Base-by-base conservation (phyloP, 2,797 vertebrate species). In the Anguilla pacifica region DNA sequence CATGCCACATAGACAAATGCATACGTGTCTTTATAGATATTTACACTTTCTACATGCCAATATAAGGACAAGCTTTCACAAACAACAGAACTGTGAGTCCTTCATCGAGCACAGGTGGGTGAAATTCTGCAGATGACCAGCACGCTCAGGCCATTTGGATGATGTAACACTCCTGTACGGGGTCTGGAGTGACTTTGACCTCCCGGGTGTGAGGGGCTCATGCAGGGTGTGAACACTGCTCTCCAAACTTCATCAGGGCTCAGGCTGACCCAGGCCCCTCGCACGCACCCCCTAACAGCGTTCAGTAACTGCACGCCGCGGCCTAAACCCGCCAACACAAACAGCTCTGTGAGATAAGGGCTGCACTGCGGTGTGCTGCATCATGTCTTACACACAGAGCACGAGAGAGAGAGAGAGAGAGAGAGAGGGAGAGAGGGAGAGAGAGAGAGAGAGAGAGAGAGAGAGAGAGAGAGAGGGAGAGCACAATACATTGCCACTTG, bases 171-270 rank as follows among this genome's bases (percentile, higher is more conserved):
- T 46, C 53, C 61, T 84, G 81, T 28, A 84, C 84, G 39, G 7
- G 22, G 43, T 84, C 77, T 91, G 90, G 91, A 93, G 90, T 89
- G 59, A 31, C 86, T 88, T 84, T 92, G 92, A 93, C 89, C 92
- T 84, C 39, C 28, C 64, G 46, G 67, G 88, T 43, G 89, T 91
- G 88, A 85, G 88, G 93, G 86, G 87, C 77, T 85, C 89, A 88
- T 72, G 31, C 15, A 87, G 85, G 89, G 87, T 86, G 91, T 92
- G 88, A 92, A 90, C 61, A 88, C 64, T 72, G 46, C 88, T 87
- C 86, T 89, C 89, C 89, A 89, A 90, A 91, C 87, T 87, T 86
- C 67, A 88, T 92, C 57, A 89, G 61, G 85, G 86, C 6, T 67
- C 70, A 86, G 89, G 92, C 85, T 83, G 86, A 92, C 91, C 88